These are phyloP conservation scores for Colletes latitarsis DNA, from an alignment of 1,140 invertebrate species.

Conservation along the genomic window DNA sequence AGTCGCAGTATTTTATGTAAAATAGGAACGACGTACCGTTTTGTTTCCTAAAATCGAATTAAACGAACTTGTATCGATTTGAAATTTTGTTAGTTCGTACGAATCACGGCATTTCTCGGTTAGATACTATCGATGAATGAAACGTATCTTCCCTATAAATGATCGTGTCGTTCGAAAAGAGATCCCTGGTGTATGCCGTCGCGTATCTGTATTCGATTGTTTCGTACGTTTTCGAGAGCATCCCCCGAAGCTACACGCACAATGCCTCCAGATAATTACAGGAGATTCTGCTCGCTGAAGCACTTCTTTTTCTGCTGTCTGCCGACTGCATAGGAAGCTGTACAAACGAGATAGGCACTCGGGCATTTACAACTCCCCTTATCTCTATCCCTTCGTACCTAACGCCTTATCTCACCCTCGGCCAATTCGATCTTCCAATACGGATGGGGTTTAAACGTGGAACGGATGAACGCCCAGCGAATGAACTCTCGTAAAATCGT, in stretches of 20 bases:
- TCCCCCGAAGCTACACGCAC: slow-evolving; percentile 13
- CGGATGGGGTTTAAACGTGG: slow-evolving; percentile 2
- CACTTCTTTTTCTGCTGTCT: slow-evolving; percentile 17
- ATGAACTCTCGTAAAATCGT: not conserved
- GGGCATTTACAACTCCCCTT: slow-evolving; percentile 21
- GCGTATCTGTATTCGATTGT: slow-evolving; percentile 3
- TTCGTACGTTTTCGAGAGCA: slow-evolving; percentile 5
- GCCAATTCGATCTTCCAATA: slow-evolving; percentile 37
- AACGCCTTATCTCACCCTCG: slow-evolving; percentile 39
- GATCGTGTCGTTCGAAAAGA: slow-evolving; percentile 2
- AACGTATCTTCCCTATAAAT: slow-evolving; percentile 22
- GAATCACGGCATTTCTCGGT: not conserved
- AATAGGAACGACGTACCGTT: no score
- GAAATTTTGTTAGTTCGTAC: not conserved
- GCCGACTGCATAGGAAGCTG: slow-evolving; percentile 27
- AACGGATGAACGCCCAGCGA: slow-evolving; percentile 3
- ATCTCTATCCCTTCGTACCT: slow-evolving; percentile 28
- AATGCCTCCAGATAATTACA: slow-evolving; percentile 47
- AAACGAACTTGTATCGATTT: no score
- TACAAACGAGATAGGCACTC: slow-evolving; percentile 53
- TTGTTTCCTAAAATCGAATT: no score
- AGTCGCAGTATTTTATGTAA: no score
- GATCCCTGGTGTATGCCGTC: not conserved
- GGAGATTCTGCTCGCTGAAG: slow-evolving; percentile 48
- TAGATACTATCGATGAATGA: not conserved